Conservation (phyloP, 2,888 invertebrate species). For the Hirtodrosophila trivittata region DNA sequence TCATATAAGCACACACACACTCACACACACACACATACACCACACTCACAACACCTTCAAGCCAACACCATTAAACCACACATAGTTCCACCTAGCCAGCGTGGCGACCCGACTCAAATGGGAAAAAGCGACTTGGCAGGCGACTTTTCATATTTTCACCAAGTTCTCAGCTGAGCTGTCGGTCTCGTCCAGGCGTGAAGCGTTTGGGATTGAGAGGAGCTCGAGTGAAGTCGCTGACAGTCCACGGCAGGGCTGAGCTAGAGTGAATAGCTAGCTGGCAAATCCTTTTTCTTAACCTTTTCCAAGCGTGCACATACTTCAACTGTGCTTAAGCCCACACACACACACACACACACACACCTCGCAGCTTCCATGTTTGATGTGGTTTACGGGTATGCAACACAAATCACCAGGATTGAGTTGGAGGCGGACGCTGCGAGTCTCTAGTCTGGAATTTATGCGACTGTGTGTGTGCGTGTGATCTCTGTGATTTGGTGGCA, state of each 20-base stretch:
- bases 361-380: slow-evolving; percentile 54
- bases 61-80: slow-evolving; percentile 38
- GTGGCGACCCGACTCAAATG: slow-evolving; percentile 51
- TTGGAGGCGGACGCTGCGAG: slow-evolving; percentile 24
- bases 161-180: slow-evolving; percentile 10
- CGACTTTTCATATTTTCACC: slow-evolving; percentile 74
- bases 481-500: slow-evolving; percentile 66
- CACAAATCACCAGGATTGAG: slow-evolving; percentile 65
- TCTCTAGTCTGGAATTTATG: slow-evolving; percentile 80
- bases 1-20: slow-evolving; percentile 17
- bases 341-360: slow-evolving; percentile 1
- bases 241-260: slow-evolving; percentile 8
- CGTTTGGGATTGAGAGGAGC: slow-evolving; percentile 18
- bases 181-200: slow-evolving; percentile 15
- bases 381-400: slow-evolving; percentile 63
- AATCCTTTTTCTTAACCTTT: slow-evolving; percentile 76
- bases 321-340: slow-evolving; percentile 65
- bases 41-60: slow-evolving; percentile 1
- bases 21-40: slow-evolving; percentile 7
- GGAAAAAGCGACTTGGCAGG: slow-evolving; percentile 54
- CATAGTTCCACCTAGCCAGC: slow-evolving; percentile 20
- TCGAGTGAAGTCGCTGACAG: slow-evolving; percentile 27
- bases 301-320: slow-evolving; percentile 66
- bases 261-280: slow-evolving; percentile 32
- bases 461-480: slow-evolving; percentile 52